Conservation (phyloP, 2,797 vertebrate genomes). For the Parambassis ranga region DNA sequence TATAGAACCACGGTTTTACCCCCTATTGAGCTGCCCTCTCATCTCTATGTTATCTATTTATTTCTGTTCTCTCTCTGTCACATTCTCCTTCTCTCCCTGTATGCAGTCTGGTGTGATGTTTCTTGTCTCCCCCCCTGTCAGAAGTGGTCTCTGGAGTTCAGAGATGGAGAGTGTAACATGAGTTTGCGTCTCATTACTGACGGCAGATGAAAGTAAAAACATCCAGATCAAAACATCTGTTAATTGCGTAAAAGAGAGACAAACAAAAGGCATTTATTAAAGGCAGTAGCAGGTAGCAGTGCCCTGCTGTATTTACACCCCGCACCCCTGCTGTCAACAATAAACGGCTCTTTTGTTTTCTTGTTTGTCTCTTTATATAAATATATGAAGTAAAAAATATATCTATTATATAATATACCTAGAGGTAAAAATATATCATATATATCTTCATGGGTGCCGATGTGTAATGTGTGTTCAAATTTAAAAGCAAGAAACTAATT, state of each 20-base stretch:
- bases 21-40: constrained; percentile 59
- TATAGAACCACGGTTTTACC: constrained; percentile 55
- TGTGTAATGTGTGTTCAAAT: no score
- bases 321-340: constrained; percentile 62
- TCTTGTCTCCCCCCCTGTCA: constrained; percentile 53
- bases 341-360: constrained; percentile 34
- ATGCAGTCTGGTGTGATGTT: constrained; percentile 48
- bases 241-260: constrained; percentile 75
- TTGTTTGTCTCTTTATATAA: constrained; percentile 25
- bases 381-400: no score
- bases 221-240: constrained; percentile 67
- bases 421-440: no score
- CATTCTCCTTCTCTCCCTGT: constrained; percentile 36
- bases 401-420: no score
- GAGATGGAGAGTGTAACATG: constrained; percentile 49
- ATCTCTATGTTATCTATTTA: constrained; percentile 56
- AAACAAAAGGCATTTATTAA: constrained; percentile 68
- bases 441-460: no score
- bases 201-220: constrained; percentile 66
- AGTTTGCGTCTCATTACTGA: constrained; percentile 67
- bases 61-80: no score
- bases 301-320: constrained; percentile 59
- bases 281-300: constrained; percentile 44
- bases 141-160: constrained; percentile 63
- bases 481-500: no score